Evolutionary conservation across 2,888 invertebrate genomes (phyloP), one percentile per base, ranked within the genome.

Genomic region (Archips xylosteana): DNA sequence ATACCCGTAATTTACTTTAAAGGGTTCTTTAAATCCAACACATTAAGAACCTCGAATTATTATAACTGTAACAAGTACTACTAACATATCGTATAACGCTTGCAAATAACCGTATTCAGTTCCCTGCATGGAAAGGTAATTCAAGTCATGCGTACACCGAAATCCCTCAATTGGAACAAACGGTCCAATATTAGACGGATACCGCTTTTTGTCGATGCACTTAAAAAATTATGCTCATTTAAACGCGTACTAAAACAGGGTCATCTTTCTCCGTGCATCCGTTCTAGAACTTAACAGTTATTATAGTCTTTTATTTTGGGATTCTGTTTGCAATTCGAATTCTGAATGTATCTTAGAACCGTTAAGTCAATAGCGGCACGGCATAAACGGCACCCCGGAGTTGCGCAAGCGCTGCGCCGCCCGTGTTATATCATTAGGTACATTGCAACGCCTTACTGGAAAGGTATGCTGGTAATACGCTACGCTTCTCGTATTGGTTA

Each of bases 141-240:
- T 77, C 80, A 45, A 85, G 83, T 86, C 86, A 87, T 85, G 82
- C 84, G 80, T 84, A 82, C 78, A 78, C 77, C 77, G 76, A 81
- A 82, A 83, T 77, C 80, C 77, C 80, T 83, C 81, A 85, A 87
- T 85, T 85, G 83, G 79, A 83, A 77, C 80, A 84, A 86, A 84
- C 85, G 83, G 83, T 84, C 79, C 80, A 77, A 77, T 80, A 81
- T 78, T 81, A 65, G 12, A 42, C 81, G 54, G 60, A 57, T 64
- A 84, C 83, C 80, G 83, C 83, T 87, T 84, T 79, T 78, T 78
- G 70, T 57, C 34, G 34, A 71, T 36, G 57, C 74, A 74, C 75
- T 70, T 70, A 73, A 78, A 73, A 78, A 76, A 76, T 32, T 77
- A 74, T 79, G 78, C 76, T 80, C 68, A 76, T 77, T 74, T 59